Evolutionary conservation across 2,797 vertebrate species (phyloP), one percentile per base, ranked within the genome.

Genomic region (Coranthus polyacanthus): DNA sequence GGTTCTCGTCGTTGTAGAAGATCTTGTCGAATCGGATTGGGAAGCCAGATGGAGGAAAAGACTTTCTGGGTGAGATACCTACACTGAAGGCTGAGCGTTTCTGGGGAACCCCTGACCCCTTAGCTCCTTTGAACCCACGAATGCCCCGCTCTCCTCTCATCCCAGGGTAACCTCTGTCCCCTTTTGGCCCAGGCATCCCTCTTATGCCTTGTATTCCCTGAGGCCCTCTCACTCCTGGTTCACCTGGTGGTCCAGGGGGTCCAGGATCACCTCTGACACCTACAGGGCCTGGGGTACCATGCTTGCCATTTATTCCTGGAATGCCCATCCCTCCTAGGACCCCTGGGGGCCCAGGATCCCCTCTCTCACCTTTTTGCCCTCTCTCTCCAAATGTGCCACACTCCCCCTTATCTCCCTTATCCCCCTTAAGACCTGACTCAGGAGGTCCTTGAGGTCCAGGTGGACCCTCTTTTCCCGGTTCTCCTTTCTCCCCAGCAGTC

Each of bases 11-110:
- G 0, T 99, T 95, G 92, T 96, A 97, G 75, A 98, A 91, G 61
- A 98, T 80, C 88, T 95, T 96, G 90, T 98, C 96, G 0, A 99
- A 99, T 46, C 94, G 91, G 46, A 99, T 92, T 0, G 98, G 97
- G 47, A 89, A 86, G 18, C 96, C 95, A 1, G 97, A 96, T 0
- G 95, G 92, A 8, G 97, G 97, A 82, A 98, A 99, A 18, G 98
- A 96, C 76, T 95, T 96, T 78, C 89, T 94, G 2, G 94, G 94
- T 21, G 95, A 95, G 36, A 99, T 91, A 11, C 96, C 95, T 0
- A 95, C 96, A 0, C 97, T 99, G 86, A 99, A 99, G 1, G 96
- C 97, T 0, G 97, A 97, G 12, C 88, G 93, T 0, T 82, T 87
- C 6, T 74, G 68, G 9, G 68, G 81, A 3, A 79, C 2, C 0